phyloP scores from a whole-genome alignment of 2,113 vertebrate genomes.

The Psammodynastes pulverulentus region DNA sequence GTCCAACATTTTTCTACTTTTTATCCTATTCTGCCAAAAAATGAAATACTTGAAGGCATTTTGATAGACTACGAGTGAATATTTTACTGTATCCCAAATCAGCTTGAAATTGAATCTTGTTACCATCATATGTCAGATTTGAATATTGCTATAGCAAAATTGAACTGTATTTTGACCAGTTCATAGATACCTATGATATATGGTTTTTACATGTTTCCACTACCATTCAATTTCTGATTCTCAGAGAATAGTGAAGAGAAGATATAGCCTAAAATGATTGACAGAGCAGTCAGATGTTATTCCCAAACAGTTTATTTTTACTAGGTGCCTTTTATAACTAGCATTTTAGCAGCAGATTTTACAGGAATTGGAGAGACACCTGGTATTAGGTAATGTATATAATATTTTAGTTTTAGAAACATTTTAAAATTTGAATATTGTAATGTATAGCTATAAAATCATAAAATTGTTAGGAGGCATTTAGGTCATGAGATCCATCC shows the following conservation, averaged over 20 bases:
- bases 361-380: background rate
- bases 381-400: constrained; percentile 5
- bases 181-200: too few relatives aligned
- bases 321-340: background rate
- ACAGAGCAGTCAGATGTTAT: background rate
- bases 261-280: background rate
- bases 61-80: background rate
- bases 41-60: background rate
- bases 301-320: background rate
- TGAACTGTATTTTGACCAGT: background rate
- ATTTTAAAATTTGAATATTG: background rate
- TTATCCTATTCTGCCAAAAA: background rate
- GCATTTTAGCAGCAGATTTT: background rate
- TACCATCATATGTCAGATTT: too few relatives aligned
- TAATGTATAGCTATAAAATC: background rate
- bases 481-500: background rate
- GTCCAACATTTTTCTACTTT: background rate
- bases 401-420: background rate
- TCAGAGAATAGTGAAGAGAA: background rate
- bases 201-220: background rate
- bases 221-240: background rate
- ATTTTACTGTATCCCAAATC: background rate
- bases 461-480: background rate
- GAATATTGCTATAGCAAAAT: background rate
- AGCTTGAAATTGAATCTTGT: background rate